Evolutionary conservation across 2,797 vertebrate genomes (phyloP), one percentile per base, ranked within the genome.

Genomic region (Pseudomugil tenellus): DNA sequence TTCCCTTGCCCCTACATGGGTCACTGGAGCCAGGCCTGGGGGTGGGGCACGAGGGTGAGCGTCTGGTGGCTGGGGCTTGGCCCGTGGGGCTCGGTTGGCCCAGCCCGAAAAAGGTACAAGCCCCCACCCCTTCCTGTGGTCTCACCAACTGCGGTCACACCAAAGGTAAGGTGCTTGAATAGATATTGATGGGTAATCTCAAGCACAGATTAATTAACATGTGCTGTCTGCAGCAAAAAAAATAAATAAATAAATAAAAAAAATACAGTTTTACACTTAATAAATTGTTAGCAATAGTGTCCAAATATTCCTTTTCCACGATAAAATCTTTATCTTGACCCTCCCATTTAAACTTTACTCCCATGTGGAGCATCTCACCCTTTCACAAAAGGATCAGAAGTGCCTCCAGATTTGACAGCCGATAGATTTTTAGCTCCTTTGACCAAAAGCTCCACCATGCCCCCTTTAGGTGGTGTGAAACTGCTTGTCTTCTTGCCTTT

Each of bases 371-470:
- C 10, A 0, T 34, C 92, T 84, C 88, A 98, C 98, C 98, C 97
- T 94, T 99, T 99, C 34, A 99, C 98, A n/a, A 99, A 99, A n/a
- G 96, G 94, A 84, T 99, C 97, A 11, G 97, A 98, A 16, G 95
- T 96, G 73, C 97, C 96, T 92, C 96, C 96, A 46, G 96, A 96
- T 89, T 98, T 99, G 68, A 97, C 96, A 0, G 96, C 96, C 2
- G 96, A 98, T 62, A 99, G 92, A 85, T 99, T 99, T 89, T 97
- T 98, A 76, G 97, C 98, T 90, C 97, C 96, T 91, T 98, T 99
- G 76, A 99, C 94, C 62, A 97, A 88, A 57, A 99, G 94, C 91
- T 99, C 97, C 63, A 99, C 93, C 91, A 97, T 94, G 81, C 98
- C 98, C 84, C 97, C 97, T 91, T 94, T 94, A 65, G 92, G 93